These are phyloP conservation scores for Sinosuthora webbiana DNA, from an alignment of 2,113 vertebrate species.

Conservation along the genomic window DNA sequence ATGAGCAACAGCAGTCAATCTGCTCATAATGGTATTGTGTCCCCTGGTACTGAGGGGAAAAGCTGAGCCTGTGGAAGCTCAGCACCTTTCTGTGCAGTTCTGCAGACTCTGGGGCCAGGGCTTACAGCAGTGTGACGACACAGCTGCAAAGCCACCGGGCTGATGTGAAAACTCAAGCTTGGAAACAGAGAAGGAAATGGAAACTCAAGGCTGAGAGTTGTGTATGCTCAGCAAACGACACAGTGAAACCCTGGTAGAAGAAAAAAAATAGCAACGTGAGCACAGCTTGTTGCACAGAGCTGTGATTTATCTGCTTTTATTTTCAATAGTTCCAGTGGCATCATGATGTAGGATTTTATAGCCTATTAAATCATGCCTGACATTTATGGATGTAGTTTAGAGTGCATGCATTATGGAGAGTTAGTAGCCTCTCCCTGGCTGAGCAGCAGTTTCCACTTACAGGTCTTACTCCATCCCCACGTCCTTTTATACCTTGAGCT, in stretches of 20 bases:
- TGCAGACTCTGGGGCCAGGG: not conserved
- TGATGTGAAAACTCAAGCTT: not conserved
- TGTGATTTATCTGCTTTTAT: conserved; percentile 62
- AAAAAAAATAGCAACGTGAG: not conserved
- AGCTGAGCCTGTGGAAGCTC: not conserved
- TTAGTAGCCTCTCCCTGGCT: not conserved
- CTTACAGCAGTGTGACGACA: not conserved
- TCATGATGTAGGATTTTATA: conserved; percentile 46
- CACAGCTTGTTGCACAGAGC: conserved; percentile 13
- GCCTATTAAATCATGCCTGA: conserved; percentile 49
- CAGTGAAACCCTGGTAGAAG: not conserved
- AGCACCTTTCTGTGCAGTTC: not conserved
- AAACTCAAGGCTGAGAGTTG: not conserved
- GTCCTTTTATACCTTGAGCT: not conserved
- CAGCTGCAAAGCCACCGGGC: not conserved
- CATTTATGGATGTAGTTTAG: conserved; percentile 31
- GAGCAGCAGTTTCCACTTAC: not conserved
- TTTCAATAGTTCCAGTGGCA: conserved; percentile 38
- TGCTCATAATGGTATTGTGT: not conserved
- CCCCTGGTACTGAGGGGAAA: not conserved
- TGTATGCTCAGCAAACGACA: not conserved
- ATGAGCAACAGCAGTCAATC: not conserved
- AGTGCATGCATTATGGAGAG: conserved; percentile 43
- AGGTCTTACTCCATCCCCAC: not conserved
- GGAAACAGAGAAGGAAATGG: not conserved